Base-by-base conservation (phyloP, 2,113 vertebrate species). In the mouse (Mus musculus) region DNA sequence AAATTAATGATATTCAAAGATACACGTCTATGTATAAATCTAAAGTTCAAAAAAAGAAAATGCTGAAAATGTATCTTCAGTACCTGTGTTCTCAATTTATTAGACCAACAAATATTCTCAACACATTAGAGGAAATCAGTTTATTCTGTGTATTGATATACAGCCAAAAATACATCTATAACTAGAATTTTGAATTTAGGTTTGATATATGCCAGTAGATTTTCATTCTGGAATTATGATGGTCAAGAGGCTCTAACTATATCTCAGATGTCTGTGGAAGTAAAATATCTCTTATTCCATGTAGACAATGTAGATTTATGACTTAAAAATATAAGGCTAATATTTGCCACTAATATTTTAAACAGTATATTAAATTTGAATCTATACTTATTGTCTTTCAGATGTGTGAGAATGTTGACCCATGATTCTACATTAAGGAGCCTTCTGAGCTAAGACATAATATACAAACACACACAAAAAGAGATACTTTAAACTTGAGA, bases 151-250 rank as follows among this genome's bases (percentile, higher is more conserved):
- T 56, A 0, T 49, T 65, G n/a, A 78, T 3, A 42, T 2, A 42
- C 56, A 39, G 7, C 28, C 20, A 76, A 26, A 17, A 91, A 75
- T 84, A 4, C 26, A 30, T 30, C 20, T 78, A 30, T 1, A 33
- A 30, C 12, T 33, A 46, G 33, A 90, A 42, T 0, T 1, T 26
- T 16, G n/a, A 80, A 4, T 67, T 73, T 75, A 2, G 17, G 24
- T 59, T 0, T n/a, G 19, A 80, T 69, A 87, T 10, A 7, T 10
- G 67, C 10, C 2, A 85, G 59, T 91, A 61, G 4, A 36, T 89
- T 39, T 24, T 36, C 22, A 12, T 11, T 12, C 1, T 42, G 2
- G 3, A 54, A 82, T 33, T 10, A 63, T 0, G 0, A 1, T 85
- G 7, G 4, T 42, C 69, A 78, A 85, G 8, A 85, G 2, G 2